Evolutionary conservation across 2,113 vertebrate genomes (phyloP).

Genomic region (Esox niger): DNA sequence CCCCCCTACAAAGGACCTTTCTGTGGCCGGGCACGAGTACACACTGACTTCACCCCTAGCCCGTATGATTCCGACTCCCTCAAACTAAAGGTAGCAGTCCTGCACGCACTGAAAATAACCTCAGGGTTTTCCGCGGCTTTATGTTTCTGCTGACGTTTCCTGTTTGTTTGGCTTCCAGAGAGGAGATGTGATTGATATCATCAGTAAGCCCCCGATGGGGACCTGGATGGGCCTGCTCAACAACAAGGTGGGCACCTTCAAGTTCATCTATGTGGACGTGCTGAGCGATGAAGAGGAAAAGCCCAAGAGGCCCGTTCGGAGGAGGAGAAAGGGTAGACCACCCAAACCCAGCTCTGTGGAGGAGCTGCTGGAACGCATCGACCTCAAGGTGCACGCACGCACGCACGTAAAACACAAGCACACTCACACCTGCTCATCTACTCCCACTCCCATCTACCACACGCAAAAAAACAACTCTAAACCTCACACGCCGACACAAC

Average conservation of each 20-base stretch:
- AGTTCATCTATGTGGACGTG: slow-evolving; percentile 98
- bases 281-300: slow-evolving; percentile 92
- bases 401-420: neutral
- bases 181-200: slow-evolving; percentile 98
- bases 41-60: slow-evolving; percentile 98
- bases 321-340: slow-evolving; percentile 84
- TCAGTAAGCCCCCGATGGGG: slow-evolving; percentile 99
- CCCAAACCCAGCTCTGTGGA: slow-evolving; percentile 96
- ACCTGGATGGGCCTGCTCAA: slow-evolving; percentile 98
- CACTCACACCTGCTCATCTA: neutral
- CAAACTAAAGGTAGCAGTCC: slow-evolving; percentile 96
- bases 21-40: slow-evolving; percentile 91
- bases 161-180: slow-evolving; percentile 67
- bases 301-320: slow-evolving; percentile 85
- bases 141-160: too few relatives aligned
- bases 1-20: slow-evolving; percentile 95
- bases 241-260: slow-evolving; percentile 99
- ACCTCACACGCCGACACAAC: slow-evolving; percentile 9
- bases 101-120: too few relatives aligned
- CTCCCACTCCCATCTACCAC: neutral
- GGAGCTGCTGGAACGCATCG: slow-evolving; percentile 93
- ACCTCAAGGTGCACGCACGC: slow-evolving; percentile 81
- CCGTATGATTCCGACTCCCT: slow-evolving; percentile 96
- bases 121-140: too few relatives aligned
- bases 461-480: slow-evolving; percentile 5